A percentile compares a stretch with the other conserved stretches of the same genome.
phyloP scores from a whole-genome alignment of 2,797 vertebrate species.

The Merluccius polli region DNA sequence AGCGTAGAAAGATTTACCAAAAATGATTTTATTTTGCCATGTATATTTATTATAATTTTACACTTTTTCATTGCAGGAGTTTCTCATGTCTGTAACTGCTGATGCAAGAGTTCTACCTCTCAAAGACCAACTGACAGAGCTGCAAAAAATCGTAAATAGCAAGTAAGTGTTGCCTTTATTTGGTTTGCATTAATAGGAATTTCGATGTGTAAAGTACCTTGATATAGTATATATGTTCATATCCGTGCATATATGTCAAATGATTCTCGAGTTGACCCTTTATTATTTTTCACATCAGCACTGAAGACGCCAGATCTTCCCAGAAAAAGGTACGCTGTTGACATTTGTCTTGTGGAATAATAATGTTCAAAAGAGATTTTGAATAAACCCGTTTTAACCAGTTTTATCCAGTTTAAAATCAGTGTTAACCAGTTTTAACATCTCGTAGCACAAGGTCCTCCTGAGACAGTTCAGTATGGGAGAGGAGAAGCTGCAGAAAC shows the following conservation, averaged over 20 bases:
- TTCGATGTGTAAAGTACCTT: background rate
- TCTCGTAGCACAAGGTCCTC: slow-evolving; percentile 88
- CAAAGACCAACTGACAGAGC: slow-evolving; percentile 84
- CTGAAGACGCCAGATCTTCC: slow-evolving; percentile 81
- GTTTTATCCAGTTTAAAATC: too few relatives aligned
- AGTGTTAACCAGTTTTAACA: background rate
- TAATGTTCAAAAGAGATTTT: background rate
- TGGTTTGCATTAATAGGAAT: too few relatives aligned
- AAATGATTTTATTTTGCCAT: too few relatives aligned
- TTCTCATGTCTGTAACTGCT: slow-evolving; percentile 87
- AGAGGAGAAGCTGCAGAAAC: slow-evolving; percentile 89
- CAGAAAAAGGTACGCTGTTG: slow-evolving; percentile 83
- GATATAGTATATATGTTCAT: background rate
- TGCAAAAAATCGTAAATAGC: slow-evolving; percentile 86
- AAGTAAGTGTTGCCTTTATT: slow-evolving; percentile 72
- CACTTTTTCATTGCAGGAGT: slow-evolving; percentile 83
- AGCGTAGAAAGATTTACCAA: too few relatives aligned
- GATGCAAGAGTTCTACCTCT: slow-evolving; percentile 85
- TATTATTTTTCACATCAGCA: slow-evolving; percentile 65
- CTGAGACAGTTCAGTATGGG: slow-evolving; percentile 88
- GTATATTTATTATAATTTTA: too few relatives aligned
- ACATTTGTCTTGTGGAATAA: background rate
- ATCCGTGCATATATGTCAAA: background rate
- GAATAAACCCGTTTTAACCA: slow-evolving; percentile 8
- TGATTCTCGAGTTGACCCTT: background rate